Base-by-base conservation (phyloP, 2,113 vertebrate species). In the Otolemur garnettii region DNA sequence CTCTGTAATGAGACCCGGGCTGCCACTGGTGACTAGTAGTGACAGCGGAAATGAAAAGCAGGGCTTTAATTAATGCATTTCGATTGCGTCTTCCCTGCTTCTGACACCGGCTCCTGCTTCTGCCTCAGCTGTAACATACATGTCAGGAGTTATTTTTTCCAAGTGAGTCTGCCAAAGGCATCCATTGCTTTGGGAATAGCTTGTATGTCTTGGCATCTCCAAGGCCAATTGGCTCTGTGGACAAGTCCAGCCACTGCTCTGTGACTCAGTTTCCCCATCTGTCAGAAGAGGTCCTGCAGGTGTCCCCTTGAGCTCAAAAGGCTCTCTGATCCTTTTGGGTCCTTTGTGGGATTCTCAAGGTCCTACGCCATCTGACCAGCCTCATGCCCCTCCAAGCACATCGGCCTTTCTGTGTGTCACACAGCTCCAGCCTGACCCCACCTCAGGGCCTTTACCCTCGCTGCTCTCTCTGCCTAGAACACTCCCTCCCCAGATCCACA, bases 1-100 rank as follows among this genome's bases (percentile, higher is more conserved):
- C 72, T 21, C 68, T 5, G 0, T 95, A 96, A 91, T 95, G 91
- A 97, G 96, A 60, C 95, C 93, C 3, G 28, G 57, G 50, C 78
- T 64, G 72, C 90, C 57, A 13, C 78, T 26, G 69, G 93, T 53
- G 77, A 33, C 94, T 75, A 14, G 91, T 89, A 57, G 42, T 94
- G 93, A 90, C 91, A 90, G 90, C 80, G 72, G 22, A 35, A 81
- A 55, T 59, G 68, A 19, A 75, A 83, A 88, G 72, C 78, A 7
- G 50, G 45, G 50, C 91, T 94, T 59, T 91, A 85, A 94, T 95
- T 90, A 96, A 75, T 74, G 87, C 42, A 28, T 59, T 57, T 50
- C 88, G 45, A 0, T 15, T 26, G 33, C 57, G 81, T 68, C 77
- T 57, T 82, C 71, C 57, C 80, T 21, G 1, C 26, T 59, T 64